phyloP scores from a whole-genome alignment of 2,797 vertebrate species.

The Sarcoramphus papa region DNA sequence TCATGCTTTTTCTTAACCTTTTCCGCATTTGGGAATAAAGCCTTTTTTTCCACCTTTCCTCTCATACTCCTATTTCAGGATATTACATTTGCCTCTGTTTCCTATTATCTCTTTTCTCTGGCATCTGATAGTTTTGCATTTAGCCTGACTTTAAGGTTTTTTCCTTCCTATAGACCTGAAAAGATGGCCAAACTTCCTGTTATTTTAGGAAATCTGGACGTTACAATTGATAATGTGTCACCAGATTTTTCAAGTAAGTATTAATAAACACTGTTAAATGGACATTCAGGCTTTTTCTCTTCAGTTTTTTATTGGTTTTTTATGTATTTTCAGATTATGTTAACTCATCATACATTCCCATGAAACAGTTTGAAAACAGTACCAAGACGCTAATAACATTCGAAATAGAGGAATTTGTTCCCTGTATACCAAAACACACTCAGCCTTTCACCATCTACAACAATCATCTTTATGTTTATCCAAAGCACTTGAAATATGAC shows the following conservation, averaged over 20 bases:
- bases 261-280: not conserved
- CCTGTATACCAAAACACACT: slow-evolving; percentile 90
- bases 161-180: slow-evolving; percentile 82
- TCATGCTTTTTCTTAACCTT: not conserved
- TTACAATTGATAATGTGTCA: slow-evolving; percentile 89
- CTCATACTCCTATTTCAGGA: slow-evolving; percentile 27
- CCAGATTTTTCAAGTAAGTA: slow-evolving; percentile 90
- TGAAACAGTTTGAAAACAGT: slow-evolving; percentile 84
- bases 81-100: slow-evolving; percentile 46
- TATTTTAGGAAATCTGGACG: slow-evolving; percentile 93
- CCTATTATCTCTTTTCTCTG: slow-evolving; percentile 21
- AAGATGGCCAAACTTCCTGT: slow-evolving; percentile 98
- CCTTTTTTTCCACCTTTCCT: not conserved
- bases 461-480: slow-evolving; percentile 96
- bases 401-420: slow-evolving; percentile 95
- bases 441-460: slow-evolving; percentile 95
- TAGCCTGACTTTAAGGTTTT: not conserved
- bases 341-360: slow-evolving; percentile 94
- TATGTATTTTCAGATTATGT: slow-evolving; percentile 86
- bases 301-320: slow-evolving; percentile 14
- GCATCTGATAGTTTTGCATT: not conserved
- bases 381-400: slow-evolving; percentile 76
- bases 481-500: slow-evolving; percentile 92
- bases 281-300: slow-evolving; percentile 8
- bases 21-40: not conserved